Evolutionary conservation across 2,888 invertebrate species (phyloP).

Genomic region (Dolichopus griseipennis): DNA sequence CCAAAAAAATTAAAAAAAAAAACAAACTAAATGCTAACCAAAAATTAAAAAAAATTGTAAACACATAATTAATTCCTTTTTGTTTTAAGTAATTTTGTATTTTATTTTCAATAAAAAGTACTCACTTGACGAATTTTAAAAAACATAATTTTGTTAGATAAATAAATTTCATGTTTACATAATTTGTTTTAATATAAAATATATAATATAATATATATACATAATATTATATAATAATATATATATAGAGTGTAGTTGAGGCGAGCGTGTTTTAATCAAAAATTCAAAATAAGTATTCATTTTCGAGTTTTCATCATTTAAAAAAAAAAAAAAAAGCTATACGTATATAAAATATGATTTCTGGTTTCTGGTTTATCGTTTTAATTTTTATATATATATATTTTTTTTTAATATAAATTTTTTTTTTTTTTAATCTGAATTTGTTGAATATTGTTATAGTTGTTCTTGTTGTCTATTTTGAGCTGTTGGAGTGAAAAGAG

Average conservation of each 20-base stretch:
- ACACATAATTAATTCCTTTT: not conserved
- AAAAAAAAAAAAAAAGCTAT: not conserved
- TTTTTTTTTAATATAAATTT: not conserved
- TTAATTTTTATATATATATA: not conserved
- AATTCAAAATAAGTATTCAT: not conserved
- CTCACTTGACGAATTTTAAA: constrained; percentile 1
- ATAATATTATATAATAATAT: not conserved
- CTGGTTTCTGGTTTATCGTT: not conserved
- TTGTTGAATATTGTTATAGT: constrained; percentile 9
- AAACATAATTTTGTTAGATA: not conserved
- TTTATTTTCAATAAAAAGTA: not conserved
- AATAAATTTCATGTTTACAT: not conserved
- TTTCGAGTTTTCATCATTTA: not conserved
- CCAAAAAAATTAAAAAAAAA: not conserved
- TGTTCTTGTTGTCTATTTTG: constrained; percentile 13
- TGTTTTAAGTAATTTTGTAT: not conserved
- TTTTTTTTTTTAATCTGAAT: not conserved
- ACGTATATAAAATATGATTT: not conserved
- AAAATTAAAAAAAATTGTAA: not conserved
- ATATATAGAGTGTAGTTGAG: not conserved
- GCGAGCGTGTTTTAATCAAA: not conserved
- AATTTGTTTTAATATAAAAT: not conserved
- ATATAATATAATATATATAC: not conserved
- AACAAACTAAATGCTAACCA: not conserved
- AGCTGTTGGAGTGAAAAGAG: constrained; percentile 19